Evolutionary conservation across 2,113 vertebrate genomes (phyloP).

Genomic region (Eudyptes chrysolophus): DNA sequence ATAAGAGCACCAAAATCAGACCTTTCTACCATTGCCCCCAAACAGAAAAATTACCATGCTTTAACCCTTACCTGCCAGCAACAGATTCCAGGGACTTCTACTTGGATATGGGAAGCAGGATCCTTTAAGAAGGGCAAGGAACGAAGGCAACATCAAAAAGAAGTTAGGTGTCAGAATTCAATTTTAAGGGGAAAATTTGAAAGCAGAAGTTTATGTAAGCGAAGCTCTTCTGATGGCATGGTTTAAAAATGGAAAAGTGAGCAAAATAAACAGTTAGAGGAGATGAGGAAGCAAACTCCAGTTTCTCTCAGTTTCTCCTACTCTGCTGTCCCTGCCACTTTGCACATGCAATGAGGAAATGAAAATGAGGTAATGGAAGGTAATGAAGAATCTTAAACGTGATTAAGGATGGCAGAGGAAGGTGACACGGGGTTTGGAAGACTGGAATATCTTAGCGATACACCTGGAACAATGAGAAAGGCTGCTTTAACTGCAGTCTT

Average conservation of each 20-base stretch:
- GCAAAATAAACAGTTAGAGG: not conserved
- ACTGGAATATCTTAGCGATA: not conserved
- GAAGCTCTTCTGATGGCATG: not conserved
- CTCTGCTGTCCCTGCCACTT: not conserved
- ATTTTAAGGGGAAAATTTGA: not conserved
- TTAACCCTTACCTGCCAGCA: conserved; percentile 61
- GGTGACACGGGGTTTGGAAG: not conserved
- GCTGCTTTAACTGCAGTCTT: not conserved
- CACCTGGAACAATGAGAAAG: not conserved
- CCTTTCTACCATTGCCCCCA: not conserved
- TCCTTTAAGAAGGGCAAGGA: conserved; percentile 55
- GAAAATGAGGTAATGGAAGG: not conserved
- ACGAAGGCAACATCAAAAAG: conserved; percentile 44
- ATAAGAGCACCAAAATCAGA: not conserved
- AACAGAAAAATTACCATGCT: not conserved
- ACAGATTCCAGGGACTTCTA: conserved; percentile 44
- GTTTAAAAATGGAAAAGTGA: not conserved
- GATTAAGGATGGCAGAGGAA: not conserved
- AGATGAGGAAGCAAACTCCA: not conserved
- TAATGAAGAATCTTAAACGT: not conserved
- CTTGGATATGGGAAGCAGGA: conserved; percentile 51
- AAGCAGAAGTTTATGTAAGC: not conserved
- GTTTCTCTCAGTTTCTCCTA: not conserved
- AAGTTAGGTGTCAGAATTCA: conserved; percentile 48
- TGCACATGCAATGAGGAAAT: not conserved